A percentile compares a stretch with the other conserved stretches of the same genome.
phyloP scores from a whole-genome alignment of 2,888 invertebrate genomes.

The Gryllus longicercus region DNA sequence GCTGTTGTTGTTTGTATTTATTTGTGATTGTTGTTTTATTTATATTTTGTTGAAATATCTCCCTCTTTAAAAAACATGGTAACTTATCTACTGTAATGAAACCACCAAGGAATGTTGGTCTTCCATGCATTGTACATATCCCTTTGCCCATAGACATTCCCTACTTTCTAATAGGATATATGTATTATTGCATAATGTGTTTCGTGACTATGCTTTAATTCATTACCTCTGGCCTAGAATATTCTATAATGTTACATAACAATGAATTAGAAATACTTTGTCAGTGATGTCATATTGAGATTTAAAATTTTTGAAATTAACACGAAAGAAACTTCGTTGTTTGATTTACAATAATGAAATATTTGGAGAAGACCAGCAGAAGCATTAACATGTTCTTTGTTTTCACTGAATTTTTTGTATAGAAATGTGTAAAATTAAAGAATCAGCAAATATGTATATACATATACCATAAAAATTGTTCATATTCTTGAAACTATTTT shows the following conservation, averaged over 20 bases:
- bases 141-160: background rate
- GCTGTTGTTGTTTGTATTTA: constrained; percentile 17
- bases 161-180: background rate
- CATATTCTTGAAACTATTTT: background rate
- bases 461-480: background rate
- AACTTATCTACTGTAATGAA: background rate
- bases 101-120: background rate
- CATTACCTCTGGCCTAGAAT: background rate
- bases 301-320: background rate
- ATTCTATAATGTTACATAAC: background rate
- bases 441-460: background rate
- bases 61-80: background rate
- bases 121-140: constrained; percentile 8
- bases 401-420: background rate
- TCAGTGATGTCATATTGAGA: background rate
- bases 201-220: background rate
- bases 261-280: background rate
- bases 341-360: background rate
- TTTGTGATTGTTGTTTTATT: constrained; percentile 17
- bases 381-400: background rate
- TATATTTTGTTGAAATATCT: background rate
- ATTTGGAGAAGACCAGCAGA: background rate
- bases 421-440: background rate
- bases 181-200: background rate
- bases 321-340: background rate